Evolutionary conservation across 2,797 vertebrate species (phyloP).

Genomic region (Buceros bicornis): DNA sequence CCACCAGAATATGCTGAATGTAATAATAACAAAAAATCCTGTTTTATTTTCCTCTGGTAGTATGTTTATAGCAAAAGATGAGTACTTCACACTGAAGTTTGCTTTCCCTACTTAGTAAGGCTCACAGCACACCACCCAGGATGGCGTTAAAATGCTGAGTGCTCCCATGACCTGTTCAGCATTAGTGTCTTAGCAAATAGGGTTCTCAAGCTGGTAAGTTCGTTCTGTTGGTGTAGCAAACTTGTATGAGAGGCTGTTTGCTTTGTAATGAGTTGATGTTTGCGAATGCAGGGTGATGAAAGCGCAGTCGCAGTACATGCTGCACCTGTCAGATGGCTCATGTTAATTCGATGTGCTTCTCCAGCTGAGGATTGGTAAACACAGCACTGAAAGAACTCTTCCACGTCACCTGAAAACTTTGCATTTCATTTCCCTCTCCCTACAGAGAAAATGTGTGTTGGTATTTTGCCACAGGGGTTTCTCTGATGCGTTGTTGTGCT

Average conservation of each 20-base stretch:
- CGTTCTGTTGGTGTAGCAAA: not conserved
- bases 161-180: not conserved
- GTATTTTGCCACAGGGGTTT: not conserved
- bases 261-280: not conserved
- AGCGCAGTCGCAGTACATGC: not conserved
- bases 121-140: not conserved
- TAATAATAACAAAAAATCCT: not conserved
- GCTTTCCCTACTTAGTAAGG: not conserved
- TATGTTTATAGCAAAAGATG: not conserved
- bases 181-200: not conserved
- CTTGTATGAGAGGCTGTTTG: not conserved
- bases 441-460: not conserved
- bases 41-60: not conserved
- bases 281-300: not conserved
- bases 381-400: conserved; percentile 7
- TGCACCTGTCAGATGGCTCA: not conserved
- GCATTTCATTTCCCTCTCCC: not conserved
- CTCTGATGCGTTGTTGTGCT: not conserved
- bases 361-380: not conserved
- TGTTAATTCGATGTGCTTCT: not conserved
- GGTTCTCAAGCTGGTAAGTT: not conserved
- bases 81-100: not conserved
- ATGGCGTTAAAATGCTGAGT: not conserved
- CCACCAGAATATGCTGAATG: not conserved
- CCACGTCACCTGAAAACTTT: not conserved